Evolutionary conservation across 2,888 invertebrate species (phyloP), one percentile per base, ranked within the genome.

Genomic region (Dioctria linearis): DNA sequence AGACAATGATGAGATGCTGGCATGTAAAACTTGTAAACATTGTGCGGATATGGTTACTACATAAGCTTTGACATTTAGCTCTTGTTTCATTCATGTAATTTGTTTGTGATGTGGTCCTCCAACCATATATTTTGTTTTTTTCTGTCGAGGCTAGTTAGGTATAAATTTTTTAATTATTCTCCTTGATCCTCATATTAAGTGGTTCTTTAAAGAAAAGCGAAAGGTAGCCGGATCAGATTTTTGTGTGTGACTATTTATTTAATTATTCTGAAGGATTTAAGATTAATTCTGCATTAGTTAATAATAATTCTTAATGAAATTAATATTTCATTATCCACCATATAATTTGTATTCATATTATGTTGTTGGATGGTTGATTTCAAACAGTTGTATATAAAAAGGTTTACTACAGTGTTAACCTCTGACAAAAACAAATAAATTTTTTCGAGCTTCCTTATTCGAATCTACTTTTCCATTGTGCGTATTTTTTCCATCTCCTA

Each of bases 101-200:
- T 67, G 25, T 13, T 9, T n/a, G 1, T 25, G 25, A 46, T 42
- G 67, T n/a, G 67, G 46, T 43, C 67, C 13, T 67, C 25, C 43
- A 40, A 65, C 25, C 25, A 42, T 65, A 42, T 65, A 42, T 40
- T 65, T 37, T 63, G 11, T 37, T 65, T 65, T 67, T n/a, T 25
- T 43, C 13, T 46, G 8, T n/a, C 67, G 9, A 9, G 8, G 46
- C 46, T 43, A 42, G 46, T 67, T 46, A 13, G 6, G 66, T 6
- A 13, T 43, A 46, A 46, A 13, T 46, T 42, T 46, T 67, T 67
- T 49, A 67, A 43, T 67, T 42, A 67, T 67, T 67, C 67, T 67
- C 67, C 67, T 67, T 67, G 67, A 67, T 67, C 67, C 67, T 67
- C 67, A 46, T 67, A 67, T 42, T 67, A 67, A 67, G 25, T 67